Conservation (phyloP, 2,797 vertebrate genomes). For the Clarias laeviceps region DNA sequence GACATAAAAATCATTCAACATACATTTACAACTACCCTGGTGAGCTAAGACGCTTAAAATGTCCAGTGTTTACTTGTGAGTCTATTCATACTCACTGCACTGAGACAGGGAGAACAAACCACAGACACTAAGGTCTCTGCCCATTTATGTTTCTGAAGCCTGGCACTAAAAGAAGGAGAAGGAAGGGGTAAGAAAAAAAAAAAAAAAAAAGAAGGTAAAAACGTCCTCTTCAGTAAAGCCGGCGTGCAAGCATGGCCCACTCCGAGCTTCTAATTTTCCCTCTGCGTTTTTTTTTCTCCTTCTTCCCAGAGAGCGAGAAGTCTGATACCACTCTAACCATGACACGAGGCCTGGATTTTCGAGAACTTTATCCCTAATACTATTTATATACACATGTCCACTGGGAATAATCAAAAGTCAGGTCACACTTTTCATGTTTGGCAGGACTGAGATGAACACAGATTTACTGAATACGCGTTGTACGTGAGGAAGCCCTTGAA, state of each 20-base stretch:
- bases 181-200: background rate
- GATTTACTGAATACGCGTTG: constrained; percentile 17
- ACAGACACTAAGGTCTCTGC: constrained; percentile 25
- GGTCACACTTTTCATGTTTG: constrained; percentile 18
- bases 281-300: constrained; percentile 31
- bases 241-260: constrained; percentile 28
- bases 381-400: constrained; percentile 1
- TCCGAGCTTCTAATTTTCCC: constrained; percentile 41
- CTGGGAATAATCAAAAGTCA: constrained; percentile 41
- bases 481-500: background rate
- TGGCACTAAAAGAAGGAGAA: constrained; percentile 6
- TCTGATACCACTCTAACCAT: constrained; percentile 8
- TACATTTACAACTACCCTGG: background rate
- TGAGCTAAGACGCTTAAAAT: constrained; percentile 33
- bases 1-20: background rate
- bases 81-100: constrained; percentile 36
- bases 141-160: constrained; percentile 47
- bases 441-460: constrained; percentile 2
- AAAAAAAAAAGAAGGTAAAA: constrained; percentile 11
- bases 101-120: constrained; percentile 45
- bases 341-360: background rate
- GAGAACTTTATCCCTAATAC: constrained; percentile 35
- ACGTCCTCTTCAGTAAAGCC: constrained; percentile 37
- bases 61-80: constrained; percentile 16
- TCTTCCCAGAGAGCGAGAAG: constrained; percentile 28